These are phyloP conservation scores for Micromussa lordhowensis DNA, from an alignment of 92 coral and sea anemone species.

Conservation along the genomic window DNA sequence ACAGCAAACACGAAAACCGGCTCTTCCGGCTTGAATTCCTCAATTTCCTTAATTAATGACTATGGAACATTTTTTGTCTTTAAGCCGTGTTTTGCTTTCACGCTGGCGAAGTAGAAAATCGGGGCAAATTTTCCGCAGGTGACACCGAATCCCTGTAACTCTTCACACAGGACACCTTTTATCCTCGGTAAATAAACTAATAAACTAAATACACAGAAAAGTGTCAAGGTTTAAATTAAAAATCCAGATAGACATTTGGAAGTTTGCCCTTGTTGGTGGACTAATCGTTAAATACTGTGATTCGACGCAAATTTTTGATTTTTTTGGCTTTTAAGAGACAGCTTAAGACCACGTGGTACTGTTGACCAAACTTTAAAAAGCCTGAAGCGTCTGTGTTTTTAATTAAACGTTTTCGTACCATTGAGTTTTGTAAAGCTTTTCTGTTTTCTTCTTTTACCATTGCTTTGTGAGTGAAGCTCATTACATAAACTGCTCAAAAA, in stretches of 20 bases:
- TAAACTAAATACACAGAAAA: background rate
- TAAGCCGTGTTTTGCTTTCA: background rate
- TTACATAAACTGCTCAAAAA: background rate
- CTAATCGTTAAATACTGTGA: background rate
- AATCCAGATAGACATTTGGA: background rate
- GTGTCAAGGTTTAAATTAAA: background rate
- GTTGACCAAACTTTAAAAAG: background rate
- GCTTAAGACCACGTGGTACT: background rate
- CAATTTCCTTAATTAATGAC: background rate
- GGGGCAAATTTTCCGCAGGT: background rate
- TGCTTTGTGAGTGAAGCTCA: background rate
- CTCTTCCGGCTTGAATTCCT: background rate
- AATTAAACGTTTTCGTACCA: background rate
- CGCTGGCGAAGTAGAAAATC: background rate
- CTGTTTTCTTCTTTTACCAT: background rate
- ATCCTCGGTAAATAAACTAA: background rate
- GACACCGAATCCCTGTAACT: background rate
- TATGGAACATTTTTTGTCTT: too few relatives aligned
- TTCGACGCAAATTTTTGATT: background rate
- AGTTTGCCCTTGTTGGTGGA: background rate
- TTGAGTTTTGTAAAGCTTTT: background rate
- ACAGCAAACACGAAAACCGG: background rate
- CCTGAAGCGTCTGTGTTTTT: background rate
- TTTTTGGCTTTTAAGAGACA: background rate
- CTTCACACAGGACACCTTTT: background rate